phyloP scores from a whole-genome alignment of 2,797 vertebrate species.

The Nothura maculosa region DNA sequence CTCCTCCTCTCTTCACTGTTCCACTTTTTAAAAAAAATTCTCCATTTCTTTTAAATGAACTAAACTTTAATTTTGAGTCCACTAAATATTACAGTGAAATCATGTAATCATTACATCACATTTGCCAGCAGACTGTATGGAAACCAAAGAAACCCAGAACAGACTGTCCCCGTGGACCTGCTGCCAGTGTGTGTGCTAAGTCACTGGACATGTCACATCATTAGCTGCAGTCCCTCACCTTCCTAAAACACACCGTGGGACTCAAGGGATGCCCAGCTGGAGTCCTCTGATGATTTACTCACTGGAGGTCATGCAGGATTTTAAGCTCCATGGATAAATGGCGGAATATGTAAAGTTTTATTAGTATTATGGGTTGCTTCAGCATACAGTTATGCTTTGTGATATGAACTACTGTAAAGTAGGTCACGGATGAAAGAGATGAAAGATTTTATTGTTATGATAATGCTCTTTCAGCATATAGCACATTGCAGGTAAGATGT shows the following conservation, averaged over 20 bases:
- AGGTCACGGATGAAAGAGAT: conserved; percentile 8
- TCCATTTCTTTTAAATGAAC: not conserved
- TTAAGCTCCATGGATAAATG: not conserved
- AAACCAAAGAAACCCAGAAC: not conserved
- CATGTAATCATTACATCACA: not conserved
- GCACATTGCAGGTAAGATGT: not conserved
- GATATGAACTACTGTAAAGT: not conserved
- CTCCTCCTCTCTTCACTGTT: not conserved
- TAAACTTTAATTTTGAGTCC: not conserved
- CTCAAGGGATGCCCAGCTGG: not conserved
- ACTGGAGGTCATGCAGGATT: not conserved
- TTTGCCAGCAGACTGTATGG: not conserved
- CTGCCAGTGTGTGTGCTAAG: rapidly evolving
- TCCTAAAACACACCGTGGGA: not conserved
- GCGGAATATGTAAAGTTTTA: not conserved
- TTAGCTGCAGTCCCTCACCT: not conserved
- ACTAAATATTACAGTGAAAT: not conserved
- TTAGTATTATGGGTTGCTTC: not conserved
- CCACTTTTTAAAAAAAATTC: not conserved
- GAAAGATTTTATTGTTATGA: not conserved
- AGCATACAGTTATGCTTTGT: not conserved
- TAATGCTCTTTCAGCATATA: not conserved
- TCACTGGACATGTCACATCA: rapidly evolving
- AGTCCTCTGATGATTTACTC: not conserved
- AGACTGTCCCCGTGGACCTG: not conserved